Percentiles rank a stretch among this genome's conserved stretches.
Conservation (phyloP, 2,113 vertebrate genomes). For the Phalacrocorax pelagicus region DNA sequence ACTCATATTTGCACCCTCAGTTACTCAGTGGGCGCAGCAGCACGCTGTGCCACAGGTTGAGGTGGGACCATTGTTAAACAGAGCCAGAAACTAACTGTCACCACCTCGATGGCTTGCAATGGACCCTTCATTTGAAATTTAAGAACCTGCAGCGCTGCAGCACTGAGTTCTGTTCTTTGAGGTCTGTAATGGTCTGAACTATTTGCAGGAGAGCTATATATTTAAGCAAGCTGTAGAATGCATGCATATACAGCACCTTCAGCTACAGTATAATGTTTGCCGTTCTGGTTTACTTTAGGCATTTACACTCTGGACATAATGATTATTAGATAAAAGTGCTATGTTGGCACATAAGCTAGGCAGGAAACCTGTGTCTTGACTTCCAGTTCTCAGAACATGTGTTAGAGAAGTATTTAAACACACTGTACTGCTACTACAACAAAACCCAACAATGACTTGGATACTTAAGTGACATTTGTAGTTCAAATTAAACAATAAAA, state of each 20-base stretch:
- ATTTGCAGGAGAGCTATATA: background rate
- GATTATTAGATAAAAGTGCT: background rate
- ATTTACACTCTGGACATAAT: background rate
- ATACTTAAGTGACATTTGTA: background rate
- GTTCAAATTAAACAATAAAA: background rate
- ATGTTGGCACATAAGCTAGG: background rate
- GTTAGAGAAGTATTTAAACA: background rate
- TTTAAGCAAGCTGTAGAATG: background rate
- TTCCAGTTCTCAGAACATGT: background rate
- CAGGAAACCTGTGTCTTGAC: background rate
- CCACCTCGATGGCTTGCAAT: no score
- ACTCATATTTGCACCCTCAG: fast-evolving
- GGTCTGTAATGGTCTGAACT: background rate
- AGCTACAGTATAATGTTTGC: background rate
- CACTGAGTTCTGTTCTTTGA: background rate
- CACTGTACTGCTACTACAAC: fast-evolving
- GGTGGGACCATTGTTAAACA: background rate
- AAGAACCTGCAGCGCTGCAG: background rate
- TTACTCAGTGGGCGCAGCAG: background rate
- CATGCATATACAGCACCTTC: fast-evolving
- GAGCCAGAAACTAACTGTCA: background rate
- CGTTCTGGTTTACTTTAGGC: background rate
- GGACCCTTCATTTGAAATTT: background rate
- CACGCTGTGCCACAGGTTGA: fast-evolving
- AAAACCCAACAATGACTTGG: background rate